Evolutionary conservation across 2,888 invertebrate genomes (phyloP).

Genomic region (Lycaena phlaeas): DNA sequence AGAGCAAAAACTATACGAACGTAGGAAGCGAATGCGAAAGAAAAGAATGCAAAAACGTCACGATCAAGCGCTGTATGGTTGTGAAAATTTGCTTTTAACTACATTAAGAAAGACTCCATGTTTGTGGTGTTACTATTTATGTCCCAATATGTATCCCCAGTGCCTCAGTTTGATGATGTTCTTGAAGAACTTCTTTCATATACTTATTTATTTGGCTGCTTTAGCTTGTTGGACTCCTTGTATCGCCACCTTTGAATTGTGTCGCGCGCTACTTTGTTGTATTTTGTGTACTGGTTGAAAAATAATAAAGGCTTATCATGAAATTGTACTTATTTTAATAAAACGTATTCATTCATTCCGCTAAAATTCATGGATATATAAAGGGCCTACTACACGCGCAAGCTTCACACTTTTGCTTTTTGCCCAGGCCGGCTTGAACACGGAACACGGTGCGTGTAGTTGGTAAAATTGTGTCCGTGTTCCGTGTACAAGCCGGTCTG

Average conservation of each 20-base stretch:
- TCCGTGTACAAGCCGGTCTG: too few species aligned
- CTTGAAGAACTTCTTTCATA: constrained; percentile 25
- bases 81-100: constrained; percentile 30
- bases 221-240: constrained; percentile 28
- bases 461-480: too few species aligned
- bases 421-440: too few species aligned
- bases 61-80: constrained; percentile 27
- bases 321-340: too few species aligned
- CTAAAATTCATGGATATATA: too few species aligned
- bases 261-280: constrained; percentile 33
- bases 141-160: constrained; percentile 39
- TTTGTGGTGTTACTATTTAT: constrained; percentile 41
- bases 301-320: neutral
- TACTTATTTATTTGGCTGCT: constrained; percentile 28
- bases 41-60: constrained; percentile 28
- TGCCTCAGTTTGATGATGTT: constrained; percentile 30
- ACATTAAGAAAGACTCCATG: constrained; percentile 39
- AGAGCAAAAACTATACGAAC: constrained; percentile 22
- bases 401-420: too few species aligned
- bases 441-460: too few species aligned
- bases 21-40: constrained; percentile 20
- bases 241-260: constrained; percentile 33
- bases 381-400: too few species aligned
- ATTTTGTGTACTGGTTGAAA: constrained; percentile 26
- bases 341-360: too few species aligned